These are phyloP conservation scores for Bombus waltoni DNA, from an alignment of 1,140 invertebrate species.

Conservation along the genomic window DNA sequence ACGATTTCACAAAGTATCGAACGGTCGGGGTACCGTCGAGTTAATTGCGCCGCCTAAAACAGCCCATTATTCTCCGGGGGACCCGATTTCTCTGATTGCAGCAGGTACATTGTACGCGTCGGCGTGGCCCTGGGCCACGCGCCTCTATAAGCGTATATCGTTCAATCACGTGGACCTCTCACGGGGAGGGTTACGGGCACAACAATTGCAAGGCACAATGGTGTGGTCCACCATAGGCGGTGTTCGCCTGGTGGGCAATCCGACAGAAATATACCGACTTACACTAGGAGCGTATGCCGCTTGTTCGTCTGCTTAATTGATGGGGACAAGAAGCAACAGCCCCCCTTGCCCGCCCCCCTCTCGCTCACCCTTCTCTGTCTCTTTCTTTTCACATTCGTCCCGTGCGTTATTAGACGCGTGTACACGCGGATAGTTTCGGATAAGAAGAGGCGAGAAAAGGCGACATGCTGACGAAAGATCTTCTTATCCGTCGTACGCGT, in stretches of 20 bases:
- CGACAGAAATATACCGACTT: conserved; percentile 30
- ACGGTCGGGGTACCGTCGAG: conserved; percentile 10
- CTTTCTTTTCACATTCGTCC: not conserved
- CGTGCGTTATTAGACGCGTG: not conserved
- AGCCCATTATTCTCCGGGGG: conserved; percentile 55
- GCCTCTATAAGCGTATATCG: conserved; percentile 56
- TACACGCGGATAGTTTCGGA: too few relatives aligned
- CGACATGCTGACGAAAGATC: not conserved
- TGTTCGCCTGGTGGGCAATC: conserved; percentile 47
- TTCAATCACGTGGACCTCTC: conserved; percentile 60
- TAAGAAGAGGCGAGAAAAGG: too few relatives aligned
- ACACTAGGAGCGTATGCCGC: conserved; percentile 41
- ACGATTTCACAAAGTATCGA: conserved; percentile 31
- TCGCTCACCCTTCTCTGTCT: not conserved
- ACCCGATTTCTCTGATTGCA: conserved; percentile 61
- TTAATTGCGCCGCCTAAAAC: conserved; percentile 67
- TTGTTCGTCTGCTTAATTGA: conserved; percentile 39
- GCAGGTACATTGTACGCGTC: conserved; percentile 50
- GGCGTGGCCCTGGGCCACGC: conserved; percentile 64
- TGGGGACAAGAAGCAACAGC: conserved; percentile 10
- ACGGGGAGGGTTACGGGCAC: conserved; percentile 30
- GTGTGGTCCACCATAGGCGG: conserved; percentile 12
- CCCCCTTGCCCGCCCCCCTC: too few relatives aligned
- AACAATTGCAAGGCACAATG: conserved; percentile 54
- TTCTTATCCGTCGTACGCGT: not conserved